Conservation (phyloP, 2,888 invertebrate species). For the Clanis bilineata region DNA sequence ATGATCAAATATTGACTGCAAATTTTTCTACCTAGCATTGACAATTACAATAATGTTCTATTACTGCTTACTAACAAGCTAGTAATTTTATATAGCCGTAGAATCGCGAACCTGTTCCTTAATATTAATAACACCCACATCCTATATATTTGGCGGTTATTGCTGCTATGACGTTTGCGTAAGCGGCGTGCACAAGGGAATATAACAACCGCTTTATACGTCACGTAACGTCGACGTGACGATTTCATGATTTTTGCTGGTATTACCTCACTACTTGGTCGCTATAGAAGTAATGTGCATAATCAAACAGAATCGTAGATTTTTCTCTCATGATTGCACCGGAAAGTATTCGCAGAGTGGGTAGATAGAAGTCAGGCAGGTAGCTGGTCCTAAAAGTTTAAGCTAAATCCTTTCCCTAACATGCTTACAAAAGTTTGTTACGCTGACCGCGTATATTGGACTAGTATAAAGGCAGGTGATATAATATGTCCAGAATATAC, state of each 20-base stretch:
- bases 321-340: no score
- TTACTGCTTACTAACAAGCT: background rate
- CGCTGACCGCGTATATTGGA: no score
- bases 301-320: no score
- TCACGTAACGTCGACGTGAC: constrained; percentile 27
- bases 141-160: constrained; percentile 37
- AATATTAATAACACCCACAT: constrained; percentile 39
- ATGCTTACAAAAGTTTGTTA: no score
- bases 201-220: constrained; percentile 20
- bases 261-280: no score
- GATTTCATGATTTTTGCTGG: background rate
- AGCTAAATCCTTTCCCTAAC: no score
- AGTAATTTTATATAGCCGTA: background rate
- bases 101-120: constrained; percentile 8
- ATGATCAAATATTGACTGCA: background rate
- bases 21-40: background rate
- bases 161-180: constrained; percentile 33
- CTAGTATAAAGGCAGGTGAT: no score
- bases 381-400: no score
- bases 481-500: no score
- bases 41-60: background rate
- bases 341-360: no score
- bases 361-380: no score
- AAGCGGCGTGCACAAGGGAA: constrained; percentile 28
- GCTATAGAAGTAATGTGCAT: no score